These are phyloP conservation scores for Erpobdella octoculata DNA, from an alignment of 2,888 invertebrate genomes.

Conservation along the genomic window DNA sequence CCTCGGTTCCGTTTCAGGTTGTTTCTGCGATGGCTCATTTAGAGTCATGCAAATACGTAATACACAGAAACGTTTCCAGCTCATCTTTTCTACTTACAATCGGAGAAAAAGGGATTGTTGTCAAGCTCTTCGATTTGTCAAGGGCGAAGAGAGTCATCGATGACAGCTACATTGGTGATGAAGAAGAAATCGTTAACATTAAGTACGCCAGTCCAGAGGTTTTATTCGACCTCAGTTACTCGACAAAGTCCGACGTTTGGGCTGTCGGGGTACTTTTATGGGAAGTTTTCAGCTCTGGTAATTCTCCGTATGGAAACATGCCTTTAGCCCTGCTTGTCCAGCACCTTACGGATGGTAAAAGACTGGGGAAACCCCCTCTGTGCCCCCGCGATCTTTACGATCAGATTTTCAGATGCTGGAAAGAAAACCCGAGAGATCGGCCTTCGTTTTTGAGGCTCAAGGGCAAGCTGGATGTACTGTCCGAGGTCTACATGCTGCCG, in stretches of 20 bases:
- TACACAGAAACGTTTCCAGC: slow-evolving; percentile 37
- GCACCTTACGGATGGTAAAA: slow-evolving; percentile 36
- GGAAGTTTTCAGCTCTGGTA: slow-evolving; percentile 38
- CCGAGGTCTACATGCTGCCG: neutral
- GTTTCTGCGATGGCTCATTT: slow-evolving; percentile 36
- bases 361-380: slow-evolving; percentile 36
- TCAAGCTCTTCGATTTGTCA: slow-evolving; percentile 37
- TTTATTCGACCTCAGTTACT: slow-evolving; percentile 36
- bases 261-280: slow-evolving; percentile 37
- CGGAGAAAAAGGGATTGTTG: slow-evolving; percentile 27
- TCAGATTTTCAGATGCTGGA: slow-evolving; percentile 36
- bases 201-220: slow-evolving; percentile 39
- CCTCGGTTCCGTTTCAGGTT: no score
- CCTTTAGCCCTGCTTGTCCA: slow-evolving; percentile 35
- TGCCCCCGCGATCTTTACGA: slow-evolving; percentile 36
- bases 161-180: slow-evolving; percentile 36
- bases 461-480: neutral
- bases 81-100: slow-evolving; percentile 36
- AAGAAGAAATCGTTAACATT: slow-evolving; percentile 34
- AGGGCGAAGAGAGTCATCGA: slow-evolving; percentile 35
- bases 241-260: slow-evolving; percentile 39
- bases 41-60: slow-evolving; percentile 34
- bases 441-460: neutral
- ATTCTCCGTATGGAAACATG: slow-evolving; percentile 34
- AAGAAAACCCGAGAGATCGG: neutral